Evolutionary conservation across 1,140 invertebrate species (phyloP).

Genomic region (Lordiphosa collinella): DNA sequence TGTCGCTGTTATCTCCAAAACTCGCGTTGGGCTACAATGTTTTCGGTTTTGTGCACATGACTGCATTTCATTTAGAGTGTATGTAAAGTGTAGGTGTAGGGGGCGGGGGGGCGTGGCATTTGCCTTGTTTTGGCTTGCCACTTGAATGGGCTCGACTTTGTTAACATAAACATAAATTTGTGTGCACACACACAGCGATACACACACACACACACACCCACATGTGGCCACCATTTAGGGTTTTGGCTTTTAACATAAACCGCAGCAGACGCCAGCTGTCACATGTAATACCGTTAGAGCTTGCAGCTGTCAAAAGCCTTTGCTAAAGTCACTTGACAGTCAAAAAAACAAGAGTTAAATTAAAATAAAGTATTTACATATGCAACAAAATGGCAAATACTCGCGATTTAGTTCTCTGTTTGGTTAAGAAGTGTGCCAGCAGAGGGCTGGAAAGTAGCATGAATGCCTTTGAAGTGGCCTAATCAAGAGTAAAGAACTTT

Average conservation of each 20-base stretch:
- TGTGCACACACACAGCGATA: slow-evolving; percentile 14
- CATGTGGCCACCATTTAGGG: slow-evolving; percentile 8
- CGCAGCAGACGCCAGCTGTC: slow-evolving; percentile 71
- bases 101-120: not conserved
- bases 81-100: not conserved
- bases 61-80: slow-evolving; percentile 44
- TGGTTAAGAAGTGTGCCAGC: too few relatives aligned
- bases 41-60: slow-evolving; percentile 68
- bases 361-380: slow-evolving; percentile 12
- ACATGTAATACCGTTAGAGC: slow-evolving; percentile 62
- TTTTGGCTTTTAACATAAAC: slow-evolving; percentile 60
- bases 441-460: too few relatives aligned
- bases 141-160: slow-evolving; percentile 72
- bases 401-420: too few relatives aligned
- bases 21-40: slow-evolving; percentile 57
- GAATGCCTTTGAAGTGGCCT: too few relatives aligned
- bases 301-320: slow-evolving; percentile 69
- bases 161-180: slow-evolving; percentile 76
- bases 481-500: too few relatives aligned
- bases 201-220: not conserved
- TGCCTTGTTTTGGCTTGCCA: slow-evolving; percentile 71
- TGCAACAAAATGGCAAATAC: not conserved
- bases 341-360: slow-evolving; percentile 11
- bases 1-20: slow-evolving; percentile 53
- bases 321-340: slow-evolving; percentile 62